phyloP scores from a whole-genome alignment of 2,113 vertebrate genomes.

The Chaetodon auriga region DNA sequence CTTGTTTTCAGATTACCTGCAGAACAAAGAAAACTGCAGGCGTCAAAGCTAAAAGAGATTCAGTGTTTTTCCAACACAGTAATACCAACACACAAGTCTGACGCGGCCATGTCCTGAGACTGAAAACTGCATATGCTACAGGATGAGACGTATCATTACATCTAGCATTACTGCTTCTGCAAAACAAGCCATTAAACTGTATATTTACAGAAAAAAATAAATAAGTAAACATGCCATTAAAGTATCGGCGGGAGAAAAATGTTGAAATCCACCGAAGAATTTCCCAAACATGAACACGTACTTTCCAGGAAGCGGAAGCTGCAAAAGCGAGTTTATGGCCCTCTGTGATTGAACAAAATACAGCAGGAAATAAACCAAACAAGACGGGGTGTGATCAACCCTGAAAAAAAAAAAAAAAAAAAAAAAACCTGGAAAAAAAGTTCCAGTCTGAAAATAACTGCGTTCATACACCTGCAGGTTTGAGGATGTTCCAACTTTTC shows the following conservation, averaged over 20 bases:
- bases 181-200: not conserved
- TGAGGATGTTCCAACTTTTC: not conserved
- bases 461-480: no score
- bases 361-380: not conserved
- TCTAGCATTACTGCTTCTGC: not conserved
- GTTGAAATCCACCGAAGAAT: not conserved
- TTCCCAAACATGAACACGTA: no score
- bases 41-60: not conserved
- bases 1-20: not conserved
- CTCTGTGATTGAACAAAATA: not conserved
- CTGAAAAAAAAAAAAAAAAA: not conserved
- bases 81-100: no score
- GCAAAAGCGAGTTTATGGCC: not conserved
- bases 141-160: not conserved
- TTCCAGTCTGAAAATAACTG: no score
- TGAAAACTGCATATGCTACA: no score
- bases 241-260: not conserved
- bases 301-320: not conserved
- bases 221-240: not conserved
- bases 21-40: not conserved
- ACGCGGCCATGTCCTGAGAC: not conserved
- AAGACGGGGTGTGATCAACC: slow-evolving; percentile 15
- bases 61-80: not conserved
- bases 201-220: not conserved
- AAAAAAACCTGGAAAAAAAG: no score